These are phyloP conservation scores for Benitochromis conjunctus DNA, from an alignment of 2,113 vertebrate species.

Conservation along the genomic window DNA sequence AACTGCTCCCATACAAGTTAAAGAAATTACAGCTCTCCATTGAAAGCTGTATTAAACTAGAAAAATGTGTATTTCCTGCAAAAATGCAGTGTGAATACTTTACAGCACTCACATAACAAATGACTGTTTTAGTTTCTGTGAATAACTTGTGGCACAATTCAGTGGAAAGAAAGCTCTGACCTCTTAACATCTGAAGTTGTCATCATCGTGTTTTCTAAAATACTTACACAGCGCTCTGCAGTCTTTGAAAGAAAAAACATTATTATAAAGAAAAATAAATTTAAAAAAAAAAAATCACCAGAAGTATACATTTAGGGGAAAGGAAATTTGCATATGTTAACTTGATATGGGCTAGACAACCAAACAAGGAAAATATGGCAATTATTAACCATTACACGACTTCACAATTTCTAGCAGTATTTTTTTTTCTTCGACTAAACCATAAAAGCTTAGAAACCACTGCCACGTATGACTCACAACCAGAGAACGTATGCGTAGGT, in stretches of 20 bases:
- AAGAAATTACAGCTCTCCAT: not conserved
- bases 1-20: not conserved
- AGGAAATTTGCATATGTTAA: not conserved
- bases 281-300: not conserved
- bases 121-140: not conserved
- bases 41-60: not conserved
- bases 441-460: not conserved
- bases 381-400: not conserved
- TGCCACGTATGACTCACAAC: not conserved
- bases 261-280: not conserved
- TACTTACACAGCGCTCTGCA: not conserved
- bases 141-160: not conserved
- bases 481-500: not conserved
- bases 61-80: not conserved
- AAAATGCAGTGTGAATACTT: not conserved
- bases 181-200: not conserved
- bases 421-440: not conserved
- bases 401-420: not conserved
- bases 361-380: not conserved
- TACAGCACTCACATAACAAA: not conserved
- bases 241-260: not conserved
- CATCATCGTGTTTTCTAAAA: not conserved
- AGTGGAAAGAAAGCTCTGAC: not conserved
- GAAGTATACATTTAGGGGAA: not conserved
- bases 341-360: not conserved